Base-by-base conservation (phyloP, 1,140 invertebrate species). In the Drosophila nasuta region DNA sequence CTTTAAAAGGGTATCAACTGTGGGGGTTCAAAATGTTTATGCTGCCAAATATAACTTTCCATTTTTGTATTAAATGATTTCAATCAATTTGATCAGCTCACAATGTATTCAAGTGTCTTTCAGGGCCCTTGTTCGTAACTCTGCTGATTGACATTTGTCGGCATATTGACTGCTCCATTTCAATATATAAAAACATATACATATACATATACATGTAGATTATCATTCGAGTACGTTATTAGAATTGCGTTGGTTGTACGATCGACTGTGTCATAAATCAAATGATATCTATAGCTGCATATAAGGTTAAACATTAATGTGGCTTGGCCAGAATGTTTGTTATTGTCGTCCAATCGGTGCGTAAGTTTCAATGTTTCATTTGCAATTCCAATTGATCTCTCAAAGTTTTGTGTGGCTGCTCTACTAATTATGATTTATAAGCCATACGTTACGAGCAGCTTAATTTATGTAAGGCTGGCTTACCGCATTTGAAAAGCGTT, bases 61-160 rank as follows among this genome's bases (percentile, higher is more conserved):
- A 13, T 43, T 43, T 43, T 43, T 43, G n/a, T 43, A 51, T 74
- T 15, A 35, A 54, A 68, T 58, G 51, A 69, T 46, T 41, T 71
- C 51, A 59, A 59, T 67, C 63, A 41, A 30, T 57, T 56, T 38
- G 58, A 54, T 69, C 41, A 30, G 59, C 35, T 58, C 46, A 41
- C 54, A 60, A 60, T 73, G 35, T 46, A 52, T 46, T 62, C 30
- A 48, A 82, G 46, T 70, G 64, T 72, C 63, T 65, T 59, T 49
- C 38, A 66, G 38, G 74, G 64, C 64, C 65, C 49, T 63, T 51
- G 58, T 59, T 64, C 41, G 48, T 68, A 49, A 20, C 65, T 45
- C 52, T 56, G 59, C 49, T 86, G 83, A 87, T 87, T 88, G 83
- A 87, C 85, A 89, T 87, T 87, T 83, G 80, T 79, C 80, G 75